These are phyloP conservation scores for Antechinus stuartii DNA, from an alignment of 2,113 vertebrate species.

Conservation along the genomic window DNA sequence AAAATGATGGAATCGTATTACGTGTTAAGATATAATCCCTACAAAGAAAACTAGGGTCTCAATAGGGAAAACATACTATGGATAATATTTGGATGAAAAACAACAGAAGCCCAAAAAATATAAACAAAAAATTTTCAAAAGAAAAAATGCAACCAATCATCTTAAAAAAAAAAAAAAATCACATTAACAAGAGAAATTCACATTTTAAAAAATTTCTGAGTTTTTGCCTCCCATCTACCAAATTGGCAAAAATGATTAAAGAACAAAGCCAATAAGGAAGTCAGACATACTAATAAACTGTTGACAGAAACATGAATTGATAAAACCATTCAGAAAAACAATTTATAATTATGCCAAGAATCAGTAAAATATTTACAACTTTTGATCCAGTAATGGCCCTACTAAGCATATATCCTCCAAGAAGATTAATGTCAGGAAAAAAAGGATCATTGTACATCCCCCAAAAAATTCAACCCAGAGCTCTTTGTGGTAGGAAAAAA, in stretches of 20 bases:
- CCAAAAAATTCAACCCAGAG: neutral
- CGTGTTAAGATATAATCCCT: neutral
- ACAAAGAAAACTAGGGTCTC: neutral
- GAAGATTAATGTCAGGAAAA: neutral
- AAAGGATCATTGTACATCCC: neutral
- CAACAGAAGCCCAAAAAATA: neutral
- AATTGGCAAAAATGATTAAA: neutral
- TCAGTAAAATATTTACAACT: neutral
- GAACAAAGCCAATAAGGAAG: neutral
- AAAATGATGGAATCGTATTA: neutral
- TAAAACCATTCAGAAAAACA: neutral
- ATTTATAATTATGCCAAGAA: neutral
- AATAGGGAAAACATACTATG: neutral
- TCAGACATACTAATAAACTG: neutral
- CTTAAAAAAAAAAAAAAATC: neutral
- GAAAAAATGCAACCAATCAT: neutral
- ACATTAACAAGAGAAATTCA: neutral
- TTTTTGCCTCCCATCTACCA: neutral
- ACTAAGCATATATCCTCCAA: neutral
- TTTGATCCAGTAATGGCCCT: neutral
- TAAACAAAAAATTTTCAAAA: neutral
- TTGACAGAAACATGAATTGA: neutral
- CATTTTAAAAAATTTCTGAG: neutral
- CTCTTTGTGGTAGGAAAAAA: neutral
- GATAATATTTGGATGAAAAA: neutral